A percentile compares a stretch with the other conserved stretches of the same genome.
Evolutionary conservation across 1,140 invertebrate genomes (phyloP).

Genomic region (Drosophila micromelanica): DNA sequence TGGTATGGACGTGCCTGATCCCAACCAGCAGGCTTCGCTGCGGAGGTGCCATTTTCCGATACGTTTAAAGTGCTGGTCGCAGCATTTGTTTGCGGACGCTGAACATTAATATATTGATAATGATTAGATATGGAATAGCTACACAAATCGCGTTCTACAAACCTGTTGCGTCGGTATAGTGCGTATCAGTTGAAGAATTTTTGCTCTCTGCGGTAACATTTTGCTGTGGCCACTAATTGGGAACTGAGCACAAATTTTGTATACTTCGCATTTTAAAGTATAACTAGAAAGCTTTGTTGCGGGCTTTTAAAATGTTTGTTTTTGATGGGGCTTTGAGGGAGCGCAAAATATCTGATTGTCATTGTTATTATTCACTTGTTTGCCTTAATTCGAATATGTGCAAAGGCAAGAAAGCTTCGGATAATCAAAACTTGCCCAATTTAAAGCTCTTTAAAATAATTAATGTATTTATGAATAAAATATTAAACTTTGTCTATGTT

Average conservation of each 20-base stretch:
- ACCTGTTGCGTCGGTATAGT: slow-evolving; percentile 19
- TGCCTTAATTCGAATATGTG: background rate
- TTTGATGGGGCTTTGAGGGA: background rate
- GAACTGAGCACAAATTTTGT: slow-evolving; percentile 12
- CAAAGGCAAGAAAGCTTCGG: slow-evolving; percentile 13
- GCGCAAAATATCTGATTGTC: background rate
- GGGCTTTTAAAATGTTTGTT: background rate
- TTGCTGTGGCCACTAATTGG: background rate
- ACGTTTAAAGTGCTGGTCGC: slow-evolving; percentile 8
- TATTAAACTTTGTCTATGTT: too few species aligned
- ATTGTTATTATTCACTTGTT: slow-evolving; percentile 1
- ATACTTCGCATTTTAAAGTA: slow-evolving; percentile 12
- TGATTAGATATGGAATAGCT: background rate
- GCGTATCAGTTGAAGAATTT: slow-evolving; percentile 22
- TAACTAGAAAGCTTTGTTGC: slow-evolving; percentile 14
- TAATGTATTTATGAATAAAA: too few species aligned
- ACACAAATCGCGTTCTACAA: background rate
- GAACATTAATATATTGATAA: background rate
- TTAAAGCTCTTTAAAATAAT: slow-evolving; percentile 5
- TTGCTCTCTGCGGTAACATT: slow-evolving; percentile 31
- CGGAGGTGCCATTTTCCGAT: background rate
- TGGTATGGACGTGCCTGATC: slow-evolving; percentile 48
- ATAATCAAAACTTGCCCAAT: background rate
- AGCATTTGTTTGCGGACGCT: slow-evolving; percentile 52
- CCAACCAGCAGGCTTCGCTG: slow-evolving; percentile 45